These are phyloP conservation scores for Smutsia temminckii DNA, from an alignment of 2,797 vertebrate genomes.

Conservation along the genomic window DNA sequence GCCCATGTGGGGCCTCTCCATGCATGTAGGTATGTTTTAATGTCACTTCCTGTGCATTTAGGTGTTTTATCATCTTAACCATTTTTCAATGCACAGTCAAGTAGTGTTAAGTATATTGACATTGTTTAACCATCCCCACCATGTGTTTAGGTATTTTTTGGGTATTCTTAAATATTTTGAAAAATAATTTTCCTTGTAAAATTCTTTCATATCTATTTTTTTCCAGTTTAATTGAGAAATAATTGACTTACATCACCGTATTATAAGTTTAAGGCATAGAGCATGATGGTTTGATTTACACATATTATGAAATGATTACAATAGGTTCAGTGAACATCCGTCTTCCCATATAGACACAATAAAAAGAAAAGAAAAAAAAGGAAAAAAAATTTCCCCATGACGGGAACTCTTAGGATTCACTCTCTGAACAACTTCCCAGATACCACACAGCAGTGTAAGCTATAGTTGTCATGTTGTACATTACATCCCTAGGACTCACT, in stretches of 20 bases:
- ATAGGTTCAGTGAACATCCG: not conserved
- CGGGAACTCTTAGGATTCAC: not conserved
- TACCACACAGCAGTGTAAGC: not conserved
- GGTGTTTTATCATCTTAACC: not conserved
- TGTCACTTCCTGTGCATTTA: not conserved
- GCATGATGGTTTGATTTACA: not conserved
- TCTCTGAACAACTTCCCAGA: not conserved
- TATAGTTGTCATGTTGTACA: not conserved
- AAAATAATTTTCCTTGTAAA: not conserved
- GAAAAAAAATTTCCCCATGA: not conserved
- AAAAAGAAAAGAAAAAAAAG: not conserved
- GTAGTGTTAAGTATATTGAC: not conserved
- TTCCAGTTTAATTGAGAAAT: not conserved
- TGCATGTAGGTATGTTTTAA: not conserved
- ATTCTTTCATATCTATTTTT: not conserved
- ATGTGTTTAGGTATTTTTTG: not conserved
- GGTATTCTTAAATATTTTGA: too few relatives aligned
- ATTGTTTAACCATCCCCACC: not conserved
- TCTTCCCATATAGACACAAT: not conserved
- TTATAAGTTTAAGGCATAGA: not conserved
- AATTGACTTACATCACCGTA: not conserved
- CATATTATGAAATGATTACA: not conserved
- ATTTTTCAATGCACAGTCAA: not conserved
- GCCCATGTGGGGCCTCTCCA: not conserved
- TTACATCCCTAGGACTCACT: not conserved